Conservation (phyloP, 2,797 vertebrate species). For the Danionella dracula region DNA sequence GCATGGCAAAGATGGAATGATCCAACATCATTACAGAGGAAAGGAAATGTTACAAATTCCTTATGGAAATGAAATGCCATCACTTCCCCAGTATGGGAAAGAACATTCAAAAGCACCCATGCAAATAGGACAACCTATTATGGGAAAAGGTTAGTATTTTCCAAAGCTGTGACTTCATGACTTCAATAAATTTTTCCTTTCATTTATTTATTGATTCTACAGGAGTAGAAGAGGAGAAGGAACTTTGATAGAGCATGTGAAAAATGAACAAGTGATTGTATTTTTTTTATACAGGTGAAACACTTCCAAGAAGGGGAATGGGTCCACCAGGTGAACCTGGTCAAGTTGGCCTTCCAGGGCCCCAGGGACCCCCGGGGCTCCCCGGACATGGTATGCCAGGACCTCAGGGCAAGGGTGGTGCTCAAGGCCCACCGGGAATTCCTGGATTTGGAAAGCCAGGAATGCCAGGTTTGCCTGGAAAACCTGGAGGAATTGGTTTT, state of each 20-base stretch:
- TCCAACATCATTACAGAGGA: constrained; percentile 77
- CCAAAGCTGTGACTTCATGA: background rate
- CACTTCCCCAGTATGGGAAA: constrained; percentile 81
- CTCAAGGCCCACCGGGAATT: constrained; percentile 77
- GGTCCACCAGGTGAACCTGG: constrained; percentile 79
- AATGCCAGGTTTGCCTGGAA: constrained; percentile 91
- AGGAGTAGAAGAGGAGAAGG: too few relatives aligned
- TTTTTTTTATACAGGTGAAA: constrained; percentile 53
- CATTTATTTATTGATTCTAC: too few relatives aligned
- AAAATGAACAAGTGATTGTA: background rate
- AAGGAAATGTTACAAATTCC: constrained; percentile 82
- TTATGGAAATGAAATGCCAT: constrained; percentile 76
- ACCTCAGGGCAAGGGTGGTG: constrained; percentile 84
- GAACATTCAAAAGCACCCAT: constrained; percentile 82
- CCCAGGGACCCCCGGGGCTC: constrained; percentile 77
- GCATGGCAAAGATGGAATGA: constrained; percentile 77
- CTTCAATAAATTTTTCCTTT: too few relatives aligned
- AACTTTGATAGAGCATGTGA: too few relatives aligned
- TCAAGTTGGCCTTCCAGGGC: constrained; percentile 76
- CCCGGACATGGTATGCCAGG: constrained; percentile 86
- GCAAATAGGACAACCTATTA: constrained; percentile 76
- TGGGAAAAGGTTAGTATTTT: constrained; percentile 78
- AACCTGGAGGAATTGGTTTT: constrained; percentile 84
- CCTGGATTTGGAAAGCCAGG: constrained; percentile 92
- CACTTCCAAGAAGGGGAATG: constrained; percentile 67